These are phyloP conservation scores for Asteroscopus sphinx DNA, from an alignment of 2,888 invertebrate genomes.

Conservation along the genomic window DNA sequence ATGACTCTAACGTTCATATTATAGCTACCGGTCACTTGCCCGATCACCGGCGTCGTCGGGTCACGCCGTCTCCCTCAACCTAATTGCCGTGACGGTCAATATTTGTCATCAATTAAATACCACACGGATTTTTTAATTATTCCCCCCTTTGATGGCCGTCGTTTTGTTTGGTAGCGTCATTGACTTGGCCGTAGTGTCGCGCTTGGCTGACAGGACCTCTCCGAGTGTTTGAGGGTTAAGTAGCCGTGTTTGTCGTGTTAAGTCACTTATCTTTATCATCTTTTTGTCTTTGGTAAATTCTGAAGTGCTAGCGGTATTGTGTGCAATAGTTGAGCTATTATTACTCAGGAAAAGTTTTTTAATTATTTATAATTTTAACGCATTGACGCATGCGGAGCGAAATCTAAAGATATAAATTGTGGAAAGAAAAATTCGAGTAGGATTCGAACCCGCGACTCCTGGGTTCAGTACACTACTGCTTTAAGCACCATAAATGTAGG, in stretches of 20 bases:
- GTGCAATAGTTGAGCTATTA: not conserved
- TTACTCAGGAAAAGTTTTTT: too few species aligned
- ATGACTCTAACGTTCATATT: too few species aligned
- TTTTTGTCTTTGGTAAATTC: constrained; percentile 20
- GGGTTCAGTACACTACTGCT: too few species aligned
- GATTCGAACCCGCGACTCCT: too few species aligned
- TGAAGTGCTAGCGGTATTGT: constrained; percentile 1
- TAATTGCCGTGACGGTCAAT: constrained; percentile 82
- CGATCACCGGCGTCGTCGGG: constrained; percentile 52
- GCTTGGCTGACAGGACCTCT: constrained; percentile 20
- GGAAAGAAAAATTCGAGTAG: too few species aligned
- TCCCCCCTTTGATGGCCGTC: constrained; percentile 49
- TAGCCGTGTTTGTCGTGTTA: constrained; percentile 38
- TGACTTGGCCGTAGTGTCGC: constrained; percentile 29
- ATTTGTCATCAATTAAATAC: constrained; percentile 85
- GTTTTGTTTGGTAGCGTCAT: constrained; percentile 56
- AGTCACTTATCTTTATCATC: constrained; percentile 14
- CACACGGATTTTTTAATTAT: constrained; percentile 69
- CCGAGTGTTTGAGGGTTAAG: constrained; percentile 28
- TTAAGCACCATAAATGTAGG: too few species aligned
- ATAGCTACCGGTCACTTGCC: not conserved
- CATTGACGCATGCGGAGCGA: too few species aligned
- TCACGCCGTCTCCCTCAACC: constrained; percentile 64
- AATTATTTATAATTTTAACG: too few species aligned
- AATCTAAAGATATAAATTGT: too few species aligned